These are phyloP conservation scores for Pyrocephalus nanus DNA, from an alignment of 2,797 vertebrate genomes.

Conservation along the genomic window DNA sequence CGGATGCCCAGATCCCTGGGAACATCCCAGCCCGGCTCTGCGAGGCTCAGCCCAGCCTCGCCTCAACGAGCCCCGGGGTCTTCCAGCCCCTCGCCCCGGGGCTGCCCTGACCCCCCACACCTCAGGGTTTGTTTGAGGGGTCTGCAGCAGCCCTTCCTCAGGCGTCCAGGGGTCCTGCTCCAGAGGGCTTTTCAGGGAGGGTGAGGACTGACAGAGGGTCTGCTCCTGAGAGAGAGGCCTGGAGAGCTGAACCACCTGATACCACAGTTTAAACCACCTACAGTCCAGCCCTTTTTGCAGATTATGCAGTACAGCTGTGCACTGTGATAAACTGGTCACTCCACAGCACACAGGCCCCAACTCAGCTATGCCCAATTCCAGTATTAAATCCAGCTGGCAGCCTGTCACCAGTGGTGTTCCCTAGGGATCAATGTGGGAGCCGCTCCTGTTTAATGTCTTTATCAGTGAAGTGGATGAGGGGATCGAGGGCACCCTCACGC, in stretches of 20 bases:
- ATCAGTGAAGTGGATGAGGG: not conserved
- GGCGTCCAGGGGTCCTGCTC: not conserved
- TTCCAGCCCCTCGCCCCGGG: not conserved
- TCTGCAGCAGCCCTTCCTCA: not conserved
- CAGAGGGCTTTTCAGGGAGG: not conserved
- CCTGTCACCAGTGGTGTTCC: not conserved
- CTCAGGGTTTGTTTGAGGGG: not conserved
- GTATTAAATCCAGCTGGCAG: not conserved
- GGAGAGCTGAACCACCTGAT: not conserved
- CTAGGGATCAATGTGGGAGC: not conserved
- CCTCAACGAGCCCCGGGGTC: not conserved
- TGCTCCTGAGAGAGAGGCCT: not conserved
- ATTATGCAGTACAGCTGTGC: accelerated
- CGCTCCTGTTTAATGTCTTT: not conserved
- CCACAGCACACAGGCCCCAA: not conserved
- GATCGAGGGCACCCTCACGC: accelerated
- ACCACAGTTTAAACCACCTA: accelerated
- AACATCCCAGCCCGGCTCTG: not conserved
- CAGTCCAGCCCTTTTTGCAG: not conserved
- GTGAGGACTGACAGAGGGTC: not conserved
- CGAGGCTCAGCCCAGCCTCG: accelerated
- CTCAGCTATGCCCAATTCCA: not conserved
- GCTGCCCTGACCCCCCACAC: not conserved
- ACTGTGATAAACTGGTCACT: accelerated
- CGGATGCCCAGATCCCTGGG: not conserved